Evolutionary conservation across 1,140 invertebrate genomes (phyloP).

Genomic region (Chrysoperla carnea): DNA sequence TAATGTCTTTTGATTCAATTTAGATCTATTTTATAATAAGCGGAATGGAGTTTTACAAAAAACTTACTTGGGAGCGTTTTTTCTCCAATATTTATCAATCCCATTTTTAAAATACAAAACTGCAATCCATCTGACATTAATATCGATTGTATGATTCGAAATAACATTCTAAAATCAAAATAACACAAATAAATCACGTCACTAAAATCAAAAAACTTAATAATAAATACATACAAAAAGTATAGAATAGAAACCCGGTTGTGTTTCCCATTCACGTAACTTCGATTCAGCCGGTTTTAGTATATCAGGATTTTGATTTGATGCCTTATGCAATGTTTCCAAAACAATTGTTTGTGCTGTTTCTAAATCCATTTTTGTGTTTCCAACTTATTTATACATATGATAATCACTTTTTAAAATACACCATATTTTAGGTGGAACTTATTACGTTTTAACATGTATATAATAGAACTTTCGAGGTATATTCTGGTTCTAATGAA

Average conservation of each 20-base stretch:
- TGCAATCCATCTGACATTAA: slow-evolving; percentile 81
- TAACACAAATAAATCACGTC: slow-evolving; percentile 13
- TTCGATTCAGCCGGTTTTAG: slow-evolving; percentile 76
- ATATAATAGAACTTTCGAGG: too few species aligned
- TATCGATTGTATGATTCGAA: slow-evolving; percentile 59
- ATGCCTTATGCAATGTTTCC: slow-evolving; percentile 62
- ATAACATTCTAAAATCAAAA: slow-evolving; percentile 54
- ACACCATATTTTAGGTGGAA: too few species aligned
- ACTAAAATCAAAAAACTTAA: not conserved
- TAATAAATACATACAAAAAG: slow-evolving; percentile 43
- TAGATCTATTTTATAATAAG: too few species aligned
- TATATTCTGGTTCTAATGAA: too few species aligned
- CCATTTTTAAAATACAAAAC: slow-evolving; percentile 90
- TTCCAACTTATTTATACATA: too few species aligned
- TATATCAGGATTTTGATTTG: slow-evolving; percentile 66
- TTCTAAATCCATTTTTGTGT: slow-evolving; percentile 26
- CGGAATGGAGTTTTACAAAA: slow-evolving; percentile 3
- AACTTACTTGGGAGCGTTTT: slow-evolving; percentile 56
- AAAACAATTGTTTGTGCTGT: slow-evolving; percentile 36
- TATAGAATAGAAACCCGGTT: slow-evolving; percentile 74
- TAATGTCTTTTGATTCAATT: too few species aligned
- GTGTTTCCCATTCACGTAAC: slow-evolving; percentile 70
- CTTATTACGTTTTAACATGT: too few species aligned
- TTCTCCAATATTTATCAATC: slow-evolving; percentile 85
- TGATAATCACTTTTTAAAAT: too few species aligned